Base-by-base conservation (phyloP, 2,113 vertebrate genomes). In the Lepus europaeus region DNA sequence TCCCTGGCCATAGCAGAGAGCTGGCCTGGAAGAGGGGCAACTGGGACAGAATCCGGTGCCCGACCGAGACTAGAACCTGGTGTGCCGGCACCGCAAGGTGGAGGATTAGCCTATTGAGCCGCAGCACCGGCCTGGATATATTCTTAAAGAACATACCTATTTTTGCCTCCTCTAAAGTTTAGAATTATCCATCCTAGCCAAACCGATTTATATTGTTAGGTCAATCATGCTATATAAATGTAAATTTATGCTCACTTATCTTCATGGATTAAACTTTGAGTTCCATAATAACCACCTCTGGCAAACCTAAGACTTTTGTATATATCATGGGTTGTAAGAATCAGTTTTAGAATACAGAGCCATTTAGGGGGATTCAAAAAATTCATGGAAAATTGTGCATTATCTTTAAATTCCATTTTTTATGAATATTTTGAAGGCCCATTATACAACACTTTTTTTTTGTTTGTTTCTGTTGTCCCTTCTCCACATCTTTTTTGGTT, bases 161-260 rank as follows among this genome's bases (percentile, higher is more conserved):
- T 29, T 59, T 93, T 91, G 90, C n/a, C 29, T 12, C 74, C 39
- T 73, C 66, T 70, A 23, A 74, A 92, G 73, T 23, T 74, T 51
- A n/a, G 17, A 69, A 14, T 82, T 14, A 76, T 83, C 7, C 77
- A 90, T 1, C 13, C 63, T 82, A 61, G 13, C 29, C 8, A 78
- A 92, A 31, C 5, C 70, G n/a, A 19, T 70, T 89, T 87, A 84
- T 17, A 76, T 39, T 85, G 9, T 76, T 29, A 80, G 13, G 3
- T 53, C 31, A 94, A 49, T 83, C 31, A 74, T 79, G 17, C 1
- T 45, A 17, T 59, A 25, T 19, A 6, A 17, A 53, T 83, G 19
- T 51, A 59, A 68, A 69, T 0, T 9, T n/a, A 84, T 10, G 11
- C 1, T n/a, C 19, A 70, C 13, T 86, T 81, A 51, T 77, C 33